Conservation (phyloP, 2,113 vertebrate genomes). For the Pterophyllum scalare region DNA sequence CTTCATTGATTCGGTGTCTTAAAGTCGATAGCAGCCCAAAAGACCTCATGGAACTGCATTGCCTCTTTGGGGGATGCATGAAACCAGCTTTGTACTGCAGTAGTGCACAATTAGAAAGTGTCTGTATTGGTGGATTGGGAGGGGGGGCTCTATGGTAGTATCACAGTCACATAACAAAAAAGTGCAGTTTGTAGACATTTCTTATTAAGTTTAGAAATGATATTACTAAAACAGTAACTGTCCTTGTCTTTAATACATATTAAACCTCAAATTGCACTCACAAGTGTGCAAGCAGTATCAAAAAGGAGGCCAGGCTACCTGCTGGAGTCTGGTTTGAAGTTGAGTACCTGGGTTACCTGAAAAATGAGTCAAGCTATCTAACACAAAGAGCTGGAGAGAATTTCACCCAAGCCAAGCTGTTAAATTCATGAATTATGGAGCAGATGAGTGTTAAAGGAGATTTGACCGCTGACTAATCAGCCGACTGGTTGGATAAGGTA, state of each 20-base stretch:
- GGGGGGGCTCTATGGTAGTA: no score
- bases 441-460: constrained; percentile 17
- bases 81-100: not conserved
- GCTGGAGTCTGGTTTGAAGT: not conserved
- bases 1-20: not conserved
- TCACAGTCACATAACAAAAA: no score
- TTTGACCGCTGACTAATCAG: constrained; percentile 40
- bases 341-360: constrained; percentile 21
- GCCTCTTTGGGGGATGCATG: not conserved
- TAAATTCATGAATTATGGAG: constrained; percentile 58
- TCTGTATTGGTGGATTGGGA: no score
- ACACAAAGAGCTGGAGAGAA: constrained; percentile 22
- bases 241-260: no score
- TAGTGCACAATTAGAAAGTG: no score
- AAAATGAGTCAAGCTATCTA: not conserved
- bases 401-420: constrained; percentile 15
- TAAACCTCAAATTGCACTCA: not conserved
- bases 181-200: no score
- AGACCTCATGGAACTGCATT: not conserved
- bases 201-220: not conserved
- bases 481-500: constrained; percentile 42
- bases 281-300: not conserved
- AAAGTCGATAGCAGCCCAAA: not conserved
- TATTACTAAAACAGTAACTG: not conserved
- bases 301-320: constrained; percentile 3